These are phyloP conservation scores for Philaethria dido DNA, from an alignment of 2,888 invertebrate species.

Conservation along the genomic window DNA sequence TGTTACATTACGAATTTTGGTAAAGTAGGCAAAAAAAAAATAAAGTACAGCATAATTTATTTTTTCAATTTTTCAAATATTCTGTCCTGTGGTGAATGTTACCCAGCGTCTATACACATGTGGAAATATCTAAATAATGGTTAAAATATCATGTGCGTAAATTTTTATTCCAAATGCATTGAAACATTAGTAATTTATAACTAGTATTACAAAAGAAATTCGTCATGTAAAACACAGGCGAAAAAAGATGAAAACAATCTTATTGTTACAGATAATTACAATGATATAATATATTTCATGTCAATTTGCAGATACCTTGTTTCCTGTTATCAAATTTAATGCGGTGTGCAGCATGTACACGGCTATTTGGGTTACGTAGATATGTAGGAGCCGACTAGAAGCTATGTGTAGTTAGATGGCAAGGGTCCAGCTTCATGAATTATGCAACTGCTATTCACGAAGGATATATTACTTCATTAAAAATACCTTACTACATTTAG, in stretches of 20 bases:
- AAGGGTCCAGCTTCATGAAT: conserved; percentile 21
- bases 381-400: conserved; percentile 12
- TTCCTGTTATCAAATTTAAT: background rate
- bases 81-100: too few relatives aligned
- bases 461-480: conserved; percentile 9
- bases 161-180: too few relatives aligned
- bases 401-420: conserved; percentile 25
- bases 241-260: background rate
- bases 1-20: too few relatives aligned
- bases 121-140: too few relatives aligned
- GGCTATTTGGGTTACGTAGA: conserved; percentile 10
- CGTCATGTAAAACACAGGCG: too few relatives aligned
- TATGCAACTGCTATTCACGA: conserved; percentile 23
- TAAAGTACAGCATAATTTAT: too few relatives aligned
- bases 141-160: too few relatives aligned
- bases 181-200: too few relatives aligned
- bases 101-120: too few relatives aligned
- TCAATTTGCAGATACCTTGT: background rate
- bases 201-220: too few relatives aligned
- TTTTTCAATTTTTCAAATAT: too few relatives aligned
- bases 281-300: background rate
- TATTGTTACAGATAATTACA: background rate
- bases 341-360: background rate
- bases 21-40: too few relatives aligned
- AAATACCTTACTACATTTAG: conserved; percentile 2